Evolutionary conservation across 2,797 vertebrate genomes (phyloP), one percentile per base, ranked within the genome.

Genomic region (Nannoperca obscura): DNA sequence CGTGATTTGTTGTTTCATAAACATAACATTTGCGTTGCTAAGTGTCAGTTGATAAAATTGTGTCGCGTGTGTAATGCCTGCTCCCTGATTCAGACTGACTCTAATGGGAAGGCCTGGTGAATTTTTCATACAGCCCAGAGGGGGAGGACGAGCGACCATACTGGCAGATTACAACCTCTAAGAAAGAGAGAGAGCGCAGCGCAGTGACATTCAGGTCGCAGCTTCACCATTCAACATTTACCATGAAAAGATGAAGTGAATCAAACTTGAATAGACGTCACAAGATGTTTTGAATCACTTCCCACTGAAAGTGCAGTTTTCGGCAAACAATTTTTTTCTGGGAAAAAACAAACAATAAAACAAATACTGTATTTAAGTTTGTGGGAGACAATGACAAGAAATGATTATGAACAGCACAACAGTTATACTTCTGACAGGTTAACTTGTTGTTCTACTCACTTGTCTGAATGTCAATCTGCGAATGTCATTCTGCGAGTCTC

Each of bases 61-160:
- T 81, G 86, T 81, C 42, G 61, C 44, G 81, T 49, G 74, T 76
- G 77, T 74, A 46, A 86, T 84, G 86, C 84, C 76, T 87, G 78
- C 81, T 76, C 88, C 87, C 90, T 96, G 96, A 96, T 96, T 95
- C 90, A 87, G 92, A 94, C 87, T 95, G 96, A 97, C 96, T 96
- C 94, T 97, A 97, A 97, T 97, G 96, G 96, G 92, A 92, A 88
- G 92, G 92, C 93, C 94, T 96, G 95, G 96, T 97, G 96, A 97
- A 97, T 97, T 96, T 97, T 97, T 97, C 93, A 97, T 96, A 86
- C 91, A 84, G 95, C 96, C 97, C 95, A 95, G 94, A 96, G 97
- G 96, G 94, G 91, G 47, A 89, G 82, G 89, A 93, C 89, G 91
- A 94, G 91, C 84, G 86, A 93, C 92, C 92, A 92, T 88, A 57